Percentiles rank a stretch among this genome's conserved stretches.
Evolutionary conservation across 2,888 invertebrate genomes (phyloP).

Genomic region (Elgonia sp.): DNA sequence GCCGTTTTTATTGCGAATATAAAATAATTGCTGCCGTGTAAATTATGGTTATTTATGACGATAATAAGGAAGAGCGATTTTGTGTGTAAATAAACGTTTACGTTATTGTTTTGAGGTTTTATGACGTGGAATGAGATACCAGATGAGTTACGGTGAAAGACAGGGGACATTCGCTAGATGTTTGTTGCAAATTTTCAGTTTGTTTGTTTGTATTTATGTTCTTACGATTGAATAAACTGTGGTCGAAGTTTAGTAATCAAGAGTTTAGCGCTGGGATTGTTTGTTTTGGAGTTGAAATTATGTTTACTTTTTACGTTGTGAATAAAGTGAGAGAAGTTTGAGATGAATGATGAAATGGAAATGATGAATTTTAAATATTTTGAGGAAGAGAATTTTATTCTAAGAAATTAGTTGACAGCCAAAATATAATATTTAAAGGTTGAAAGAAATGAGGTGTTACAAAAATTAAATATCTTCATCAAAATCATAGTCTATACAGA

Average conservation of each 20-base stretch:
- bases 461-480: no score
- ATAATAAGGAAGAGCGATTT: conserved; percentile 60
- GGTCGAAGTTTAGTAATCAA: not conserved
- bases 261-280: no score
- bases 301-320: no score
- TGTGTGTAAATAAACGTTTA: conserved; percentile 52
- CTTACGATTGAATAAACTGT: not conserved
- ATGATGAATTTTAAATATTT: no score
- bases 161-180: conserved; percentile 4
- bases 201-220: not conserved
- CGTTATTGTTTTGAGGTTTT: conserved; percentile 64
- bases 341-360: no score
- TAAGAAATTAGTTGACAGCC: no score
- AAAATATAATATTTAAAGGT: no score
- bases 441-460: no score
- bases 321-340: no score
- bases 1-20: conserved; percentile 54
- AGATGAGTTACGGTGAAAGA: conserved; percentile 5
- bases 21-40: conserved; percentile 48
- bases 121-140: conserved; percentile 44
- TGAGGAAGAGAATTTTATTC: no score
- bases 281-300: no score
- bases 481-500: no score
- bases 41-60: conserved; percentile 57
- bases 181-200: not conserved